phyloP scores from a whole-genome alignment of 2,113 vertebrate species.

The Oophaga pumilio region DNA sequence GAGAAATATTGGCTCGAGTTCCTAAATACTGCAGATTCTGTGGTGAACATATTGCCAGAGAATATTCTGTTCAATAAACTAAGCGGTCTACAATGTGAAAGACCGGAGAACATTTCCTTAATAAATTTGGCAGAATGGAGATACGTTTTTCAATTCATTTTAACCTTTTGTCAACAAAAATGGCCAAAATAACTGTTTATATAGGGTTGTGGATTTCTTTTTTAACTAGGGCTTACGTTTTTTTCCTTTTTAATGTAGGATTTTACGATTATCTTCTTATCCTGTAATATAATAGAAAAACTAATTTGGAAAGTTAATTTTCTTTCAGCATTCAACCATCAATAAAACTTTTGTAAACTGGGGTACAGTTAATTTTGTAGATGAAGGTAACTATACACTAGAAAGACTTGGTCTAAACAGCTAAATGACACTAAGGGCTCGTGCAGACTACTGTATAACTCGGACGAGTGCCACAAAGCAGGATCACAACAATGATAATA shows the following conservation, averaged over 20 bases:
- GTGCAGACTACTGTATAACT: too few relatives aligned
- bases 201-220: too few relatives aligned
- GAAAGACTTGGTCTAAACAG: too few relatives aligned
- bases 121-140: neutral
- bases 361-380: too few relatives aligned
- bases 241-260: neutral
- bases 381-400: too few relatives aligned
- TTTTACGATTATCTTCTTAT: neutral
- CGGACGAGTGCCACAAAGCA: neutral
- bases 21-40: constrained; percentile 23
- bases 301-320: too few relatives aligned
- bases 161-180: neutral
- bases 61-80: constrained; percentile 39
- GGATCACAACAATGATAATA: neutral
- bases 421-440: too few relatives aligned
- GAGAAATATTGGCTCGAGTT: neutral
- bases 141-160: neutral
- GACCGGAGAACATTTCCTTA: constrained; percentile 13
- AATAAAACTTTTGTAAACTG: too few relatives aligned
- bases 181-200: neutral
- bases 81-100: constrained; percentile 22
- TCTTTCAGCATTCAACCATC: too few relatives aligned
- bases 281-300: neutral
- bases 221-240: too few relatives aligned
- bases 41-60: constrained; percentile 17